A percentile compares a stretch with the other conserved stretches of the same genome.
phyloP scores from a whole-genome alignment of 1,140 invertebrate species.

The Tetraneura akinire region DNA sequence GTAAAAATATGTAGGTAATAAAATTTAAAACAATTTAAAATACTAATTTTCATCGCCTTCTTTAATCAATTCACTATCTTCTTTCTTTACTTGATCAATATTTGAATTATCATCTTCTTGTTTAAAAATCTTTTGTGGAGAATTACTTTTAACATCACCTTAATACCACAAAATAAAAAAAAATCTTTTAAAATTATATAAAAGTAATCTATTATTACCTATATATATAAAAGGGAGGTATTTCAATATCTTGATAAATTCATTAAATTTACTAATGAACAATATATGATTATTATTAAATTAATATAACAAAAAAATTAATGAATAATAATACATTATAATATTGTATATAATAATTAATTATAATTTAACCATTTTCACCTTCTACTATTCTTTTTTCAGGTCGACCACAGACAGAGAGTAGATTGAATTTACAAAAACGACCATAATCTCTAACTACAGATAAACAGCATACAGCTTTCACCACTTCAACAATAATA shows the following conservation, averaged over 20 bases:
- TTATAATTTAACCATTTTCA: conserved; percentile 26
- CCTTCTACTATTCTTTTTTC: conserved; percentile 44
- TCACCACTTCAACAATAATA: conserved; percentile 77
- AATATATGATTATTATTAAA: too few species aligned
- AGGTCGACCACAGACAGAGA: conserved; percentile 60
- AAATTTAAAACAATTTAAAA: not conserved
- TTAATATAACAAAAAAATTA: too few species aligned
- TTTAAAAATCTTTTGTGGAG: conserved; percentile 1
- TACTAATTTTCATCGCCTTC: not conserved
- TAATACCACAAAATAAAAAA: too few species aligned
- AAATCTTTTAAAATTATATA: too few species aligned
- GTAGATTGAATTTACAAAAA: conserved; percentile 72
- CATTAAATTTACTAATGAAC: too few species aligned
- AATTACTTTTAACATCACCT: conserved; percentile 23
- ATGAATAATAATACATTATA: too few species aligned
- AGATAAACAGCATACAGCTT: conserved; percentile 67
- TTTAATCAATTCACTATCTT: not conserved
- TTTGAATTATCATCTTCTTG: conserved; percentile 3
- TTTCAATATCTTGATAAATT: too few species aligned
- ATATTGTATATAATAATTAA: conserved; percentile 1
- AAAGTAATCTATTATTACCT: too few species aligned
- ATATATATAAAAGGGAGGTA: too few species aligned
- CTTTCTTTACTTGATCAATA: not conserved
- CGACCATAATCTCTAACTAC: conserved; percentile 69
- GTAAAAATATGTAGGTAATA: not conserved